These are phyloP conservation scores for Isichthys henryi DNA, from an alignment of 2,113 vertebrate genomes.

Conservation along the genomic window DNA sequence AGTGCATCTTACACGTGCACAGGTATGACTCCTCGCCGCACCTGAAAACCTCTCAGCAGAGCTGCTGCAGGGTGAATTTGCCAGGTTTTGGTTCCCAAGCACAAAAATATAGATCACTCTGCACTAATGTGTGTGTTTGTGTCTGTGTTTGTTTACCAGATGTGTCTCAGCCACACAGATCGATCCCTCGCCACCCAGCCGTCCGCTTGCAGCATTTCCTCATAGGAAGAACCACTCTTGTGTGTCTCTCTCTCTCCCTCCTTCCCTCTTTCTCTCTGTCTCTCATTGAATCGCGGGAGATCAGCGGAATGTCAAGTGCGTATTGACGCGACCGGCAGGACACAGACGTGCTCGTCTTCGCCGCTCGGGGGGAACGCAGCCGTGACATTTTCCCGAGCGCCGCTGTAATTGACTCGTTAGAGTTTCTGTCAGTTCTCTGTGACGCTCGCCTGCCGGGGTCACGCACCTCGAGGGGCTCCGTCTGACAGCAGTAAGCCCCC, in stretches of 20 bases:
- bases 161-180: neutral
- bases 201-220: neutral
- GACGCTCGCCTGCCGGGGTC: conserved; percentile 5
- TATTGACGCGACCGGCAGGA: neutral
- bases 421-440: conserved; percentile 11
- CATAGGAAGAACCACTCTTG: neutral
- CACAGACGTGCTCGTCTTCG: neutral
- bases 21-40: too few species aligned
- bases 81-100: neutral
- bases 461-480: neutral
- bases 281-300: conserved; percentile 12
- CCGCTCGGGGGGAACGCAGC: neutral
- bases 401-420: conserved; percentile 35
- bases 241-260: neutral
- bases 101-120: neutral
- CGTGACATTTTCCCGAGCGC: conserved; percentile 28
- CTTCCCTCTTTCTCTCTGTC: neutral
- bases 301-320: conserved; percentile 22
- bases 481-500: neutral
- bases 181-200: neutral
- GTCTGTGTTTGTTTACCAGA: conserved; percentile 23
- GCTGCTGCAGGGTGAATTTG: neutral
- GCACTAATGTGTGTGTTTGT: neutral
- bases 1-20: neutral
- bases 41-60: neutral